Evolutionary conservation across 2,797 vertebrate genomes (phyloP), one percentile per base, ranked within the genome.

Genomic region (Odontamblyopus lacepedii): DNA sequence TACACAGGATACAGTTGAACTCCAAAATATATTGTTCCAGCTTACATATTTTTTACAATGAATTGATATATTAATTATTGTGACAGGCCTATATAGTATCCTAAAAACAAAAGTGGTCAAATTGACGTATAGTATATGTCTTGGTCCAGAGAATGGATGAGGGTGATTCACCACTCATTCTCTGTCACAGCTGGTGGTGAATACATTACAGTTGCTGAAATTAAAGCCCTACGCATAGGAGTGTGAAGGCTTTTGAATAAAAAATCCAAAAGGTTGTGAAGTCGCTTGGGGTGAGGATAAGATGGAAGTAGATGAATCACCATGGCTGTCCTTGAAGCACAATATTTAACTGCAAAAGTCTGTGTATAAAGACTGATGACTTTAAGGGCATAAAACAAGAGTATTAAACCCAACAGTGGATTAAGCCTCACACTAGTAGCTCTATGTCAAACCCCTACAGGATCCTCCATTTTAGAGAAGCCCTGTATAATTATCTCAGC

Each of bases 401-500:
- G 57, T 60, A 27, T 5, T 19, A 55, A 71, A 65, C 68, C 50
- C 29, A 72, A 3, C 60, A 27, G 68, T 38, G 35, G 27, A 57
- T 74, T 77, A 5, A 76, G 78, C 69, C 60, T 67, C 62, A 2
- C 63, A 72, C 70, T 60, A 63, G 53, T 57, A 50, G 73, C 63
- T 67, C 38, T 0, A 55, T 30, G 64, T 80, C 75, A 73, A 61
- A 30, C 26, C 66, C 60, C 62, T 29, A 30, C 59, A 64, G 60
- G 50, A 60, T 71, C 23, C 66, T 69, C 60, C 15, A 41, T 63
- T 66, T 78, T 2, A 57, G 16, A 68, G 56, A 71, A 74, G 9
- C 48, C 51, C 27, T 63, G 69, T 57, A 27, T 81, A 50, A 71
- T 84, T 74, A 77, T 85, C 78, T 78, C 74, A 74, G 72, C 71